Base-by-base conservation (phyloP, 2,113 vertebrate species). In the Salvelinus fontinalis region DNA sequence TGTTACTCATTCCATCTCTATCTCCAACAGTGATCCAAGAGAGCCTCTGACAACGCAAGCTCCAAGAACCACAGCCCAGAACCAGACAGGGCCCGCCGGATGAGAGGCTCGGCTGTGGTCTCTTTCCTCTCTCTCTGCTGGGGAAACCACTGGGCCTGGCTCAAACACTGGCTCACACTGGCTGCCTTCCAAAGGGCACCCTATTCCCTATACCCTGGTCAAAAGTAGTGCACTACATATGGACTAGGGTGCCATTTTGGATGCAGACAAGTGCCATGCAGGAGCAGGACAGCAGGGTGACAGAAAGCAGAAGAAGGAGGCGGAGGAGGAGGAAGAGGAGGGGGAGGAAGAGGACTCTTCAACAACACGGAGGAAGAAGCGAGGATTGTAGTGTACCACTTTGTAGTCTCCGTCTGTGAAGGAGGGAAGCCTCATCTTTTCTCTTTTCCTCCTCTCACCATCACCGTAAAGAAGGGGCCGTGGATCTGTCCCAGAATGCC, bases 281-380 rank as follows among this genome's bases (percentile, higher is more conserved):
- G 75, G 44, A 70, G n/a, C 65, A 73, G 73, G 44, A 73, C 79
- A 74, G 51, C 3, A 83, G 27, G 76, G 13, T 74, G 66, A 81
- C 16, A 67, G 22, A 67, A 59, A 80, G 34, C 31, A 68, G 76
- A 75, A 44, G 70, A 49, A 71, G 24, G 16, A 57, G 4, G 69
- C 51, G 7, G 34, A 39, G 34, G 39, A 39, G 8, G 39, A 39
- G 8, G 39, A 39, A 6, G 39, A 39, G 8, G 39, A 39, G 39
- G 39, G 39, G 39, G 39, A 44, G 9, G 26, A 54, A 54, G 70
- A 26, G 66, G 67, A 62, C 0, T 12, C 34, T 22, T 44, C n/a
- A 48, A 70, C 39, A 48, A 54, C n/a, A 44, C 7, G n/a, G 13
- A 70, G 68, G 34, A 48, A 13, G 68, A 49, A 48, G 5, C 7